Percentiles rank a stretch among this genome's conserved stretches.
Conservation (phyloP, 2,888 invertebrate genomes). For the Amblyteles armatorius region DNA sequence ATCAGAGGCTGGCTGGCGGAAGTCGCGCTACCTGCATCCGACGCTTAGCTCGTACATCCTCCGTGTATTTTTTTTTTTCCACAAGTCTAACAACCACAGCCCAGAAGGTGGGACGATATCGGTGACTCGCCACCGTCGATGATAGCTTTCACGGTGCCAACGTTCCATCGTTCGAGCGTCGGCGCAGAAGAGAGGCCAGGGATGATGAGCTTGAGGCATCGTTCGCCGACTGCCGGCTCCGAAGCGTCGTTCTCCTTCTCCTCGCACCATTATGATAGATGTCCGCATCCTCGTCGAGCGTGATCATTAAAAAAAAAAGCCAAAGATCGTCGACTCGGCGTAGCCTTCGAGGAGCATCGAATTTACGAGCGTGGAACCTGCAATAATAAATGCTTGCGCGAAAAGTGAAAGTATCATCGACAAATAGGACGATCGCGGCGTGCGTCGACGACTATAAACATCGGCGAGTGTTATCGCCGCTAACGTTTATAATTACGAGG, state of each 20-base stretch:
- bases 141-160: constrained; percentile 30
- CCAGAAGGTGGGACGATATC: constrained; percentile 32
- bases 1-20: constrained; percentile 32
- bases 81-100: not conserved
- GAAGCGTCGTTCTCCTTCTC: not conserved
- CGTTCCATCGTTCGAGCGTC: constrained; percentile 12
- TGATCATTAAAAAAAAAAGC: constrained; percentile 7
- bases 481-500: constrained; percentile 49
- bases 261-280: constrained; percentile 12
- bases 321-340: constrained; percentile 7
- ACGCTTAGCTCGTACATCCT: constrained; percentile 4
- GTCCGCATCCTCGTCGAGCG: not conserved
- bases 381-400: constrained; percentile 48
- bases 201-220: not conserved
- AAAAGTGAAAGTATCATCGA: constrained; percentile 70
- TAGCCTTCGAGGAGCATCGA: constrained; percentile 25
- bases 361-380: constrained; percentile 42
- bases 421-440: constrained; percentile 32
- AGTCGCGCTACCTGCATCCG: constrained; percentile 38
- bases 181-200: not conserved
- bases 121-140: constrained; percentile 34
- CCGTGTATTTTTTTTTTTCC: not conserved
- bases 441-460: constrained; percentile 66
- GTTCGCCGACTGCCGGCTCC: constrained; percentile 6
- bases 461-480: constrained; percentile 61